Conservation (phyloP, 2,113 vertebrate genomes). For the Cnemophilus loriae region DNA sequence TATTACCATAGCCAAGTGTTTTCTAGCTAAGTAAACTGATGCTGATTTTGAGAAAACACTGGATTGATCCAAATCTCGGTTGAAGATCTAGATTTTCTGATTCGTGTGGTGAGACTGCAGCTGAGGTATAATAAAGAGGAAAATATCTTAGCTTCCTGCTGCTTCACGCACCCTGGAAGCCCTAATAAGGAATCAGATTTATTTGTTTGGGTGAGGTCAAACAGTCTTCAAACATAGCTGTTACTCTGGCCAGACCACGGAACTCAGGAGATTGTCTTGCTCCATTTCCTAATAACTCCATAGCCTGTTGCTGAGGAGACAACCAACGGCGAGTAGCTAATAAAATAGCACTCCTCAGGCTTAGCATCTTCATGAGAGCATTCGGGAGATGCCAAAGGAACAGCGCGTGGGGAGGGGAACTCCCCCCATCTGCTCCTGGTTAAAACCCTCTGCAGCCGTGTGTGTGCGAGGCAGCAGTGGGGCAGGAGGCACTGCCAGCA, state of each 20-base stretch:
- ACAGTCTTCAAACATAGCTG: neutral
- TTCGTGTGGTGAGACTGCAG: neutral
- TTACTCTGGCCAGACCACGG: neutral
- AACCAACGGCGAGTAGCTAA: neutral
- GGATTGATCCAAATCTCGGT: neutral
- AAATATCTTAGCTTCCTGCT: neutral
- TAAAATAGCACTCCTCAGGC: neutral
- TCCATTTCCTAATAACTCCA: neutral
- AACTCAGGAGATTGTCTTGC: neutral
- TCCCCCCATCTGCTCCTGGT: neutral
- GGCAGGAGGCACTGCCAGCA: neutral
- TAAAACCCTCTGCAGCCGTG: neutral
- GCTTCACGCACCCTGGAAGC: neutral
- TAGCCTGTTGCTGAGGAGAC: neutral
- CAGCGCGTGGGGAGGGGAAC: neutral
- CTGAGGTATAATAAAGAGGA: neutral
- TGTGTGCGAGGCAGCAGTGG: neutral
- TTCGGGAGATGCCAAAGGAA: neutral
- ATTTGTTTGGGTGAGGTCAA: slow-evolving; percentile 12
- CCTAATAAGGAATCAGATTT: neutral
- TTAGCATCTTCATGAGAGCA: neutral
- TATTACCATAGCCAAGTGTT: neutral
- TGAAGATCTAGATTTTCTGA: neutral
- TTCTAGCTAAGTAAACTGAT: neutral
- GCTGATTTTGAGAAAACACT: neutral